Evolutionary conservation across 2,888 invertebrate species (phyloP), one percentile per base, ranked within the genome.

Genomic region (Hemaris fuciformis): DNA sequence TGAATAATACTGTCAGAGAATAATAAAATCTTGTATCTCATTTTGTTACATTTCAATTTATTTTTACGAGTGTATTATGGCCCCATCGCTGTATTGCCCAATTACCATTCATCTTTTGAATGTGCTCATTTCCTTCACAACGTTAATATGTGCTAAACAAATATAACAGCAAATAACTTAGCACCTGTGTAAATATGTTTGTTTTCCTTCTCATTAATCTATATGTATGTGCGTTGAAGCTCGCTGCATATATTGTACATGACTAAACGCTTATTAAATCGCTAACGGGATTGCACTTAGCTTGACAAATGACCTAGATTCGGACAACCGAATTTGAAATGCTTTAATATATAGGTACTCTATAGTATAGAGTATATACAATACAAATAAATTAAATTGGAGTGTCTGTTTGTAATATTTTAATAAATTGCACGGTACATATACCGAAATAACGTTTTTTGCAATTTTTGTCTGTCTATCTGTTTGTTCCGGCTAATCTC

Each of bases 81-180:
- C 53, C 27, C 45, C 20, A 45, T 13, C 13, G 8, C 10, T 13
- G 27, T 31, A 53, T 27, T 27, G 31, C 15, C 18, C 53, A 27
- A 53, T 53, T 53, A 53, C 27, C 53, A 53, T 31, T 18, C 53
- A 53, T 53, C 31, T 23, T 31, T 53, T 53, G 53, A 27, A 27
- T 31, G 25, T 5, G 25, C 8, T 18, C 18, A 53, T 53, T 31
- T 31, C 53, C 18, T 45, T 13, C 20, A 4, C 20, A 46, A n/a
- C n/a, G 27, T 18, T 20, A 53, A 53, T 53, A 53, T 31, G 27
- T 15, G 15, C 4, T 53, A 10, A 45, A 25, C 27, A 18, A n/a
- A 53, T n/a, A 18, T 1, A 53, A 15, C 8, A 18, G 48, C 15
- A 31, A 31, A 31, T 31, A n/a, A 48, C 25, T 5, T 15, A 10